phyloP scores from a whole-genome alignment of 2,888 invertebrate genomes.

The Neoaliturus tenellus region DNA sequence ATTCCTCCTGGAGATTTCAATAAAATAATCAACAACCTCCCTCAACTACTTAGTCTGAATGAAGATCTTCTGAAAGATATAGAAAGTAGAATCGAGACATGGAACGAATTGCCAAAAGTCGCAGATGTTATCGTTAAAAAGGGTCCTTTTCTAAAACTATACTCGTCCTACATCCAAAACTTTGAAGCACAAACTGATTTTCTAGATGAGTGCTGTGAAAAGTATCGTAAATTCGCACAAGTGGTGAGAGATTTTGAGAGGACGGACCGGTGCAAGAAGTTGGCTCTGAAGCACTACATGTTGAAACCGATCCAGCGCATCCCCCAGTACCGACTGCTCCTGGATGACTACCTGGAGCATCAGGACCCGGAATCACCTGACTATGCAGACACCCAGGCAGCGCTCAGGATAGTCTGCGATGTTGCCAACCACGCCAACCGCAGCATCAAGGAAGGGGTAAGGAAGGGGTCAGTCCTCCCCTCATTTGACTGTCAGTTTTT shows the following conservation, averaged over 20 bases:
- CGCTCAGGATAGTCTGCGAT: slow-evolving; percentile 75
- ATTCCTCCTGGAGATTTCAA: slow-evolving; percentile 73
- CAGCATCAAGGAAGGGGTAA: slow-evolving; percentile 75
- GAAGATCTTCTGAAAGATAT: slow-evolving; percentile 75
- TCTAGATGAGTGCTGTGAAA: slow-evolving; percentile 74
- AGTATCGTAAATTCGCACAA: slow-evolving; percentile 73
- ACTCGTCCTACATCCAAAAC: slow-evolving; percentile 75
- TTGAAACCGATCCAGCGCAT: slow-evolving; percentile 81
- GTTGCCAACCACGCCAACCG: slow-evolving; percentile 77
- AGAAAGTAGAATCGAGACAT: slow-evolving; percentile 73
- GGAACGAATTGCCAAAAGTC: slow-evolving; percentile 72
- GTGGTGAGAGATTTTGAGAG: slow-evolving; percentile 74
- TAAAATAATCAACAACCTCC: slow-evolving; percentile 74
- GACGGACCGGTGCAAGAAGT: slow-evolving; percentile 72
- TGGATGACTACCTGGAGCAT: slow-evolving; percentile 78
- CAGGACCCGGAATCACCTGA: slow-evolving; percentile 75
- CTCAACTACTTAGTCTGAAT: slow-evolving; percentile 75
- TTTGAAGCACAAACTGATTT: slow-evolving; percentile 74
- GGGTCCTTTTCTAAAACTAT: slow-evolving; percentile 78
- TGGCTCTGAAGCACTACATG: slow-evolving; percentile 79
- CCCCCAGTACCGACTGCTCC: slow-evolving; percentile 79
- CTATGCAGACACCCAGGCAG: slow-evolving; percentile 77
- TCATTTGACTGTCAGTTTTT: too few relatives aligned
- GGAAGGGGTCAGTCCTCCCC: too few relatives aligned
- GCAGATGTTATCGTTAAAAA: slow-evolving; percentile 77